A percentile compares a stretch with the other conserved stretches of the same genome.
Conservation (phyloP, 2,888 invertebrate genomes). For the Eupithecia abbreviata region DNA sequence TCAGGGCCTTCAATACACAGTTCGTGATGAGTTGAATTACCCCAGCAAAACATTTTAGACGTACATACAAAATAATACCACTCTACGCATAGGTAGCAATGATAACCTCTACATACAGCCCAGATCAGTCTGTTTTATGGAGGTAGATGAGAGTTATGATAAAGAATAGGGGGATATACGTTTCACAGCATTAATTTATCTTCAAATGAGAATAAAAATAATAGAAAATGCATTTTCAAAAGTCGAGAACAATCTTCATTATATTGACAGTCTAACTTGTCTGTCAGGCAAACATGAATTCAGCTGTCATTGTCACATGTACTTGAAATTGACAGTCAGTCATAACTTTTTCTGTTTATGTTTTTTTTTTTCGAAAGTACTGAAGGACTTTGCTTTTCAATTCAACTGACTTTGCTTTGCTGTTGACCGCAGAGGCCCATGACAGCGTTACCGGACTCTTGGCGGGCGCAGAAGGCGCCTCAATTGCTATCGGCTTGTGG, state of each 20-base stretch:
- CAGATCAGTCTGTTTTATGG: constrained; percentile 54
- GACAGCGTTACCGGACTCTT: too few relatives aligned
- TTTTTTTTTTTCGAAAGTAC: too few relatives aligned
- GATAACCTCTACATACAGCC: constrained; percentile 63
- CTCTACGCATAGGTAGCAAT: constrained; percentile 23
- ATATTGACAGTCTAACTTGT: constrained; percentile 27
- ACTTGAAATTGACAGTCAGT: not conserved
- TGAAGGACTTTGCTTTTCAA: too few relatives aligned
- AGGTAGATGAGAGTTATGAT: constrained; percentile 50
- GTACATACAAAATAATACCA: constrained; percentile 53
- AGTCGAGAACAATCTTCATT: constrained; percentile 74
- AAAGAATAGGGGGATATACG: constrained; percentile 16
- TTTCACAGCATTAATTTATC: constrained; percentile 58
- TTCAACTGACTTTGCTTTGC: too few relatives aligned
- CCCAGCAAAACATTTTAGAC: constrained; percentile 80
- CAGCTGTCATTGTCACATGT: not conserved
- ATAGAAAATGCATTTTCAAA: constrained; percentile 61
- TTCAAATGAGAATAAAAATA: constrained; percentile 56
- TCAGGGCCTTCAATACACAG: constrained; percentile 72
- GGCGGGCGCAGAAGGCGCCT: too few relatives aligned
- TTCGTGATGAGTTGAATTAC: constrained; percentile 80
- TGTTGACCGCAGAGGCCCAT: too few relatives aligned
- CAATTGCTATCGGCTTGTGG: too few relatives aligned
- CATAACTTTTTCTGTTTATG: not conserved
- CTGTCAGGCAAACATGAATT: not conserved